A percentile compares a stretch with the other conserved stretches of the same genome.
These are phyloP conservation scores for Cephalotes varians DNA, from an alignment of 2,888 invertebrate species.

Conservation along the genomic window DNA sequence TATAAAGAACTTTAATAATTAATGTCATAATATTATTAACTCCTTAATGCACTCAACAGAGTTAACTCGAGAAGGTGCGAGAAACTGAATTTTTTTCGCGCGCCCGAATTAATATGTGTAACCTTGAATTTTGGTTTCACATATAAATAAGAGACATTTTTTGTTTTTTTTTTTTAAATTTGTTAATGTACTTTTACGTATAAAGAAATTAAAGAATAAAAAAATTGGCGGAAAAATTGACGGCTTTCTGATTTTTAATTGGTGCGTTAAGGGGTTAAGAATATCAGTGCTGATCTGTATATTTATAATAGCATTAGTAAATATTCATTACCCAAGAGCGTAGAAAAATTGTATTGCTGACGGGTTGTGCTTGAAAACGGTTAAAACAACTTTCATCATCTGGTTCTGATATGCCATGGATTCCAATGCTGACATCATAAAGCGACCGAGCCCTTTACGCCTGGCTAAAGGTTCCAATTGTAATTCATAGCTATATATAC, in stretches of 20 bases:
- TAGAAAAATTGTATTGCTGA: slow-evolving; percentile 91
- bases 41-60: too few relatives aligned
- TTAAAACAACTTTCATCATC: slow-evolving; percentile 94
- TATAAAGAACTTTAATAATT: neutral
- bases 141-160: too few relatives aligned
- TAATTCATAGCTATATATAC: slow-evolving; percentile 91
- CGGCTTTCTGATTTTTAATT: too few relatives aligned
- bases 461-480: slow-evolving; percentile 91
- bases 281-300: neutral
- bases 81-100: too few relatives aligned
- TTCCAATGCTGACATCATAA: slow-evolving; percentile 93
- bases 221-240: too few relatives aligned
- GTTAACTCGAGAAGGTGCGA: too few relatives aligned
- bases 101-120: too few relatives aligned
- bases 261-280: too few relatives aligned
- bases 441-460: slow-evolving; percentile 93
- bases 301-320: slow-evolving; percentile 5
- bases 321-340: slow-evolving; percentile 89
- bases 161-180: too few relatives aligned
- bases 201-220: too few relatives aligned
- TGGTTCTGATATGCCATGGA: slow-evolving; percentile 90
- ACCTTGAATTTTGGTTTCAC: too few relatives aligned
- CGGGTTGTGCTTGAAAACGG: slow-evolving; percentile 93
- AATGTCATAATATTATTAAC: neutral
- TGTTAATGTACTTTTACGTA: too few relatives aligned